phyloP scores from a whole-genome alignment of 2,113 vertebrate genomes.

The Lanius collurio region DNA sequence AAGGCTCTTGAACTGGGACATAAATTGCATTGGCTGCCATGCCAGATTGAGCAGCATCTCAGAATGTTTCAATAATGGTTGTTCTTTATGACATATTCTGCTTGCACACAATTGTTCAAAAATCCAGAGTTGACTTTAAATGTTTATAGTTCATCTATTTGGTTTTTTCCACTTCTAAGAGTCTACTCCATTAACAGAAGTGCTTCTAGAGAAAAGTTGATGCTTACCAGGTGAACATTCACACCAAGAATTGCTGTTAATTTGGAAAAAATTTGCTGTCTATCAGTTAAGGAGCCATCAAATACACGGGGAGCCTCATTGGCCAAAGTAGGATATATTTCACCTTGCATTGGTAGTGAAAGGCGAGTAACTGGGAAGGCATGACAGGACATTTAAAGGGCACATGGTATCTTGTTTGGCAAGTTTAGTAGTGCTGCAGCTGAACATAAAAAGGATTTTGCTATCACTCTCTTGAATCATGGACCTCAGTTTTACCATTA shows the following conservation, averaged over 20 bases:
- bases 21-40: not conserved
- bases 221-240: not conserved
- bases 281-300: not conserved
- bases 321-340: not conserved
- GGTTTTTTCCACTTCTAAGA: not conserved
- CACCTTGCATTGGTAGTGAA: not conserved
- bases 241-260: not conserved
- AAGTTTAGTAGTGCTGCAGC: not conserved
- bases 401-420: not conserved
- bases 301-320: not conserved
- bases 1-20: not conserved
- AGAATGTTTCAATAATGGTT: not conserved
- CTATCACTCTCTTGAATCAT: not conserved
- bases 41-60: not conserved
- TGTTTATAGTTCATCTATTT: not conserved
- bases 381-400: not conserved
- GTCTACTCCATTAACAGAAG: not conserved
- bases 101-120: not conserved
- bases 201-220: not conserved
- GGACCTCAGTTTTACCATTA: not conserved
- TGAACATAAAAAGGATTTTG: not conserved
- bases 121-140: not conserved
- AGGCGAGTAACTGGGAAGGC: not conserved
- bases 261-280: not conserved
- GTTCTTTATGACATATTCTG: not conserved